Conservation (phyloP, 2,888 invertebrate species). For the Drosophila yooni region DNA sequence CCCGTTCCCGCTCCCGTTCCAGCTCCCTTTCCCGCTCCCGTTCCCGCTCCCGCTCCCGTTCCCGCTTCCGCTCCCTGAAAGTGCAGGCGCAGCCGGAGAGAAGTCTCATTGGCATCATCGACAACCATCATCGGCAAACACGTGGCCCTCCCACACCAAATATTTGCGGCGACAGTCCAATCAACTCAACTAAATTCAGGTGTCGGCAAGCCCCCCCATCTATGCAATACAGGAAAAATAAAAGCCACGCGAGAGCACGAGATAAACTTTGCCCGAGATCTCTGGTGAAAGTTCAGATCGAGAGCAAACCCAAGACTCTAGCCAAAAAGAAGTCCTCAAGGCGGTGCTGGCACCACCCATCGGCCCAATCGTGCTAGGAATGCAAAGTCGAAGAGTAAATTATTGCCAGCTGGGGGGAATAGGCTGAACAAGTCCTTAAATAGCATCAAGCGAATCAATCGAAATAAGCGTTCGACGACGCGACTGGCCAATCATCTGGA, state of each 20-base stretch:
- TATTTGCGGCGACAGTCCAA: slow-evolving; percentile 13
- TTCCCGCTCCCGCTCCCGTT: not conserved
- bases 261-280: too few species aligned
- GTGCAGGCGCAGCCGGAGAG: slow-evolving; percentile 7
- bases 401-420: not conserved
- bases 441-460: not conserved
- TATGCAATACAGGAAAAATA: not conserved
- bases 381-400: slow-evolving; percentile 1
- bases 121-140: slow-evolving; percentile 30
- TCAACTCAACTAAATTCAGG: not conserved
- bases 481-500: slow-evolving; percentile 39
- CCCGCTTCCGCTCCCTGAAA: not conserved
- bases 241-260: not conserved
- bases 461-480: slow-evolving; percentile 16
- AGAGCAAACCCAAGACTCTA: not conserved
- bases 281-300: not conserved
- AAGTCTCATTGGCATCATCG: slow-evolving; percentile 41
- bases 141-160: slow-evolving; percentile 9
- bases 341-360: slow-evolving; percentile 20
- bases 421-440: not conserved
- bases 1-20: not conserved
- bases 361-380: not conserved
- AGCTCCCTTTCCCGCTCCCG: not conserved
- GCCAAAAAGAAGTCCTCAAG: not conserved
- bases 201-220: not conserved